Conservation (phyloP, 2,797 vertebrate genomes). For the Xiphorhynchus erythropygius region DNA sequence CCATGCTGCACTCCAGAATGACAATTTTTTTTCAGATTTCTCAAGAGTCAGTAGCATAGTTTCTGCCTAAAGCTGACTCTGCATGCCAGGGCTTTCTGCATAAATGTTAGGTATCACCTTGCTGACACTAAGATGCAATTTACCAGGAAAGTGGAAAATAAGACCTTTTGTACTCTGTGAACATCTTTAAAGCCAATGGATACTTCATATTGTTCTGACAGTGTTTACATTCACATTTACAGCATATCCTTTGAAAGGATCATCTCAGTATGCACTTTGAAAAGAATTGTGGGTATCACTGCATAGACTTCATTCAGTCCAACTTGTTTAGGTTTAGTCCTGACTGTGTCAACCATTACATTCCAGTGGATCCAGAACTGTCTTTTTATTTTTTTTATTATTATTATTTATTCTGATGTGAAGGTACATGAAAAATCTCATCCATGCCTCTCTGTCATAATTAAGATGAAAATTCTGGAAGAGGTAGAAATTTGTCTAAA, state of each 20-base stretch:
- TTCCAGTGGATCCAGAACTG: neutral
- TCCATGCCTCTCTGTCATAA: neutral
- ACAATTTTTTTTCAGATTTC: neutral
- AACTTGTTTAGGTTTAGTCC: neutral
- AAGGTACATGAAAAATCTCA: neutral
- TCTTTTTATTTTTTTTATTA: neutral
- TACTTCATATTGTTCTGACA: neutral
- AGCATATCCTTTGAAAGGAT: neutral
- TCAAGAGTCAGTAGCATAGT: neutral
- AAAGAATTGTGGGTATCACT: neutral
- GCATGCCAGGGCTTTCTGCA: neutral
- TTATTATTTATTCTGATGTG: neutral
- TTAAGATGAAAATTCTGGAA: neutral
- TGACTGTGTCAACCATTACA: neutral
- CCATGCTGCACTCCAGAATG: neutral
- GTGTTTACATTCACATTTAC: neutral
- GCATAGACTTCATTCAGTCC: neutral
- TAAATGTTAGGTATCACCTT: neutral
- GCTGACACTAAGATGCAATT: neutral
- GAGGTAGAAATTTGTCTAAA: neutral
- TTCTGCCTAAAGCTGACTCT: neutral
- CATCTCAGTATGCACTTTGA: neutral
- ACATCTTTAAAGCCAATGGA: neutral
- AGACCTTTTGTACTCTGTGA: neutral
- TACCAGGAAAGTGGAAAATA: neutral